Evolutionary conservation across 2,113 vertebrate genomes (phyloP).

Genomic region (Sylvia atricapilla): DNA sequence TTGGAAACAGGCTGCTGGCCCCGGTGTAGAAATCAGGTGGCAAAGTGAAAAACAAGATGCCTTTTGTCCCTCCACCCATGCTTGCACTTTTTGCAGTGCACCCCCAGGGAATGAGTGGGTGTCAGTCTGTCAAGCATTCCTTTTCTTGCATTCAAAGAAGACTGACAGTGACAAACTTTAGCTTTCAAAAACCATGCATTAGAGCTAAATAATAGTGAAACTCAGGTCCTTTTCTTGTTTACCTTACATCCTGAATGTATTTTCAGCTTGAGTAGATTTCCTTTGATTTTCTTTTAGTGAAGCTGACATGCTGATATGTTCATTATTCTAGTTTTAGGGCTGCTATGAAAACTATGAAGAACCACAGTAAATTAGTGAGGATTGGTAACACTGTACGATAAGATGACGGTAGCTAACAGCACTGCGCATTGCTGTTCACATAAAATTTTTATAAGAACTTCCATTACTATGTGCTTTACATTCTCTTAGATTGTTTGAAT

Average conservation of each 20-base stretch:
- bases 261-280: not conserved
- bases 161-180: not conserved
- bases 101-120: not conserved
- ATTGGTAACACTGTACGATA: not conserved
- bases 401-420: not conserved
- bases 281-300: not conserved
- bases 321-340: not conserved
- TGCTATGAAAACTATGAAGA: not conserved
- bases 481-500: not conserved
- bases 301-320: not conserved
- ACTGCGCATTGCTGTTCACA: not conserved
- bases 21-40: not conserved
- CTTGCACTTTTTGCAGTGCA: rapidly evolving
- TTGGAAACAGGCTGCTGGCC: not conserved
- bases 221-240: not conserved
- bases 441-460: not conserved
- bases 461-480: not conserved
- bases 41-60: not conserved
- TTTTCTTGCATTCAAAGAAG: not conserved
- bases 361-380: not conserved
- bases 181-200: not conserved
- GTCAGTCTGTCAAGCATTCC: not conserved
- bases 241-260: not conserved
- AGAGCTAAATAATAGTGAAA: not conserved
- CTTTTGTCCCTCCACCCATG: not conserved